Percentiles rank a stretch among this genome's conserved stretches.
Conservation (phyloP, 2,888 invertebrate species). For the Mimas tiliae region DNA sequence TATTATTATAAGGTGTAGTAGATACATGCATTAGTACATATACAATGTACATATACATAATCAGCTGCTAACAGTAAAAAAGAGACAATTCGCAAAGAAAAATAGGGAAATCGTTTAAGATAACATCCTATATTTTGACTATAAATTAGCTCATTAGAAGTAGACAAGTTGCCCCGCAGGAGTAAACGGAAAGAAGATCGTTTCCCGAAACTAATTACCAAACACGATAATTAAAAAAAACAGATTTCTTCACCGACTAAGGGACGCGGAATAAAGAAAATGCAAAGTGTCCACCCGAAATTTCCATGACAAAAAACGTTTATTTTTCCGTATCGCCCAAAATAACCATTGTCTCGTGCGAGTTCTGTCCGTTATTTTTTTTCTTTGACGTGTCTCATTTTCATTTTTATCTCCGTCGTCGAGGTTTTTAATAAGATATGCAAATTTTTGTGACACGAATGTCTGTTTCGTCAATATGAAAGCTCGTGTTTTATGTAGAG, state of each 20-base stretch:
- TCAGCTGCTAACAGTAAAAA: neutral
- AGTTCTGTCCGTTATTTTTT: constrained; percentile 72
- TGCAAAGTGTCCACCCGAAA: constrained; percentile 81
- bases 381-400: constrained; percentile 73
- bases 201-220: constrained; percentile 83
- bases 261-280: constrained; percentile 79
- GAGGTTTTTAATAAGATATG: constrained; percentile 83
- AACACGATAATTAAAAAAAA: constrained; percentile 84
- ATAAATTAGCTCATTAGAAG: constrained; percentile 79
- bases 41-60: neutral
- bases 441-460: constrained; percentile 68
- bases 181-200: constrained; percentile 74
- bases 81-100: neutral
- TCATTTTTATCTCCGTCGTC: constrained; percentile 79
- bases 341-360: constrained; percentile 80
- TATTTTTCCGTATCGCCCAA: constrained; percentile 78
- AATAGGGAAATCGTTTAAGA: constrained; percentile 25
- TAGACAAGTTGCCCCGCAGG: constrained; percentile 74
- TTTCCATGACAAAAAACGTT: constrained; percentile 81
- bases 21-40: no score
- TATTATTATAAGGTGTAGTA: no score
- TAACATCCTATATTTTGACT: constrained; percentile 50
- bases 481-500: neutral
- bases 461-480: constrained; percentile 51
- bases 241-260: constrained; percentile 71